Evolutionary conservation across 2,113 vertebrate species (phyloP).

Genomic region (Lathamus discolor): DNA sequence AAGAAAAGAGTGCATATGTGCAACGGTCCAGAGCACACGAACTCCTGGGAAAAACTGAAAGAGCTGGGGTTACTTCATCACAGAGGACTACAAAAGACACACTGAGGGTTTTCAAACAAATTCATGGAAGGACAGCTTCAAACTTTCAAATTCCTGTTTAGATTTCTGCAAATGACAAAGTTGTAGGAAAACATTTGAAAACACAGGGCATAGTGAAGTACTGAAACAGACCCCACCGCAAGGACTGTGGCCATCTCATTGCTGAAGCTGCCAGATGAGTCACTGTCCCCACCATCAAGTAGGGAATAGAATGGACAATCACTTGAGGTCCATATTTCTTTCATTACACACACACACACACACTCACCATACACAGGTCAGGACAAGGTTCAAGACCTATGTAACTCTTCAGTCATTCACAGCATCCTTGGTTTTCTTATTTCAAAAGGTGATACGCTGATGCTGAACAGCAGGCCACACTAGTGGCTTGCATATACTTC

Average conservation of each 20-base stretch:
- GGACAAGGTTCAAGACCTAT: neutral
- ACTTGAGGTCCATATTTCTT: neutral
- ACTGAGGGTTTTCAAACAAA: neutral
- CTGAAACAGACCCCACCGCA: neutral
- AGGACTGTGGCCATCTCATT: neutral
- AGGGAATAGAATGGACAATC: neutral
- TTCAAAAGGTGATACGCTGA: neutral
- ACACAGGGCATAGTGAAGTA: fast-evolving
- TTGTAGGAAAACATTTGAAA: neutral
- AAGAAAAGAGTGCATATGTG: neutral
- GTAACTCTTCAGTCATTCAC: neutral
- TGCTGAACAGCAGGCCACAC: neutral
- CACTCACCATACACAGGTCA: neutral
- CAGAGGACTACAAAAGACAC: neutral
- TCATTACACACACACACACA: neutral
- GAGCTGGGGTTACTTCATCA: neutral
- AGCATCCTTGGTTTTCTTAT: neutral
- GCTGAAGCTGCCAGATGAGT: neutral
- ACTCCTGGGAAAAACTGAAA: neutral
- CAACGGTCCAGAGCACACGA: neutral
- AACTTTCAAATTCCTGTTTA: neutral
- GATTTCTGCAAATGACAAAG: neutral
- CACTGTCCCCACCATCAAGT: neutral
- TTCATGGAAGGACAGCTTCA: neutral
- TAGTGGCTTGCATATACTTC: neutral